Evolutionary conservation across 30 jellyfish, hydroid and myxozoan genomes (phyloP).

Genomic region (Turritopsis rubra): DNA sequence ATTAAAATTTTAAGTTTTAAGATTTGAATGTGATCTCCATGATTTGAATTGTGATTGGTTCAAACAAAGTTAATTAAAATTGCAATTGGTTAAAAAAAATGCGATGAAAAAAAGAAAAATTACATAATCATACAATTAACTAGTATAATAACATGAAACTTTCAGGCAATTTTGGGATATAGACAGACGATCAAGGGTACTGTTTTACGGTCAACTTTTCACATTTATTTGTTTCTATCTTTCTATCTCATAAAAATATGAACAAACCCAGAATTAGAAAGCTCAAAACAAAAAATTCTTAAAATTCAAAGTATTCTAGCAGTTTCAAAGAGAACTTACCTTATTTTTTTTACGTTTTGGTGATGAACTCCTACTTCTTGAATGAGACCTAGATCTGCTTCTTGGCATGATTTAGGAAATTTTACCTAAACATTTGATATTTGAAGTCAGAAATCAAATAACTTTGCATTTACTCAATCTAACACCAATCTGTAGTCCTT

Average conservation of each 20-base stretch:
- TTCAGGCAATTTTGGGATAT: background rate
- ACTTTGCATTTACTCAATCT: too few relatives aligned
- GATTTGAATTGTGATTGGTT: too few relatives aligned
- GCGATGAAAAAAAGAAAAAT: too few relatives aligned
- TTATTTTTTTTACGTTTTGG: constrained; percentile 53
- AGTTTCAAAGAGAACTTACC: constrained; percentile 22
- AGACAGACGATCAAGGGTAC: background rate
- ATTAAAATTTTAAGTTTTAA: too few relatives aligned
- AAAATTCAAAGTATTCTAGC: background rate
- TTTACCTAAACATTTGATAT: constrained; percentile 22
- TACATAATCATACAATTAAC: background rate
- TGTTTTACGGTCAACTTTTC: background rate
- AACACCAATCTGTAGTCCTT: too few relatives aligned
- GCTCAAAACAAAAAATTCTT: background rate
- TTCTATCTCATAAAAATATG: background rate
- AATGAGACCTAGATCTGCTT: constrained; percentile 63
- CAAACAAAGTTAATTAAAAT: too few relatives aligned
- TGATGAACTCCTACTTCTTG: constrained; percentile 78
- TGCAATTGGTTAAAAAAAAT: too few relatives aligned
- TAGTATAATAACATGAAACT: background rate
- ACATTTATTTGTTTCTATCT: background rate
- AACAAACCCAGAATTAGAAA: background rate
- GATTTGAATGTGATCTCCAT: too few relatives aligned
- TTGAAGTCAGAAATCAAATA: background rate
- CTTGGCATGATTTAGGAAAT: constrained; percentile 33